phyloP scores from a whole-genome alignment of 2,113 vertebrate species.

The Phoxinus phoxinus region DNA sequence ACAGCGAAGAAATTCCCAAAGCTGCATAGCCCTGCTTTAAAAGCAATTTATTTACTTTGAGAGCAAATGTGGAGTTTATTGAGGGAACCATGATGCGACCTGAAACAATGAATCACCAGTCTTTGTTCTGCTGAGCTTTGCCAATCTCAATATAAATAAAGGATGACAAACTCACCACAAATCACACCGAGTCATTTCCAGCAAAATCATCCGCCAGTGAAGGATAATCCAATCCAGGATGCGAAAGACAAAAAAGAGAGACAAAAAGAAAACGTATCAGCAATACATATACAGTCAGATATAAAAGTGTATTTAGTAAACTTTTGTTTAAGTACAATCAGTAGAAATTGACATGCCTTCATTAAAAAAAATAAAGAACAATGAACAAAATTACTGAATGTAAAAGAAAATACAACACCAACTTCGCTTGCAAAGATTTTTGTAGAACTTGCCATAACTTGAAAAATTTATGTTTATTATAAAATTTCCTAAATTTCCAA shows the following conservation, averaged over 20 bases:
- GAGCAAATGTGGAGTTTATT: background rate
- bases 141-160: background rate
- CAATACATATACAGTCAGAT: background rate
- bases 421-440: no score
- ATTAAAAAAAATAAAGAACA: no score
- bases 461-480: background rate
- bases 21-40: no score
- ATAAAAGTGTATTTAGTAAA: background rate
- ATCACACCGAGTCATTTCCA: slow-evolving; percentile 16
- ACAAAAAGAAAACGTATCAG: background rate
- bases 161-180: slow-evolving; percentile 56
- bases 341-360: no score
- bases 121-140: background rate
- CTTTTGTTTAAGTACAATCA: no score
- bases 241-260: background rate
- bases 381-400: no score
- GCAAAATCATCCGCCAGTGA: slow-evolving; percentile 28
- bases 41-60: background rate
- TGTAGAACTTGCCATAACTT: background rate
- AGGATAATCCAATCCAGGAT: slow-evolving; percentile 7
- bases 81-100: background rate
- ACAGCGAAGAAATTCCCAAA: no score
- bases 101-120: background rate
- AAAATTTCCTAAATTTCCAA: no score
- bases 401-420: no score